These are phyloP conservation scores for Hypercompe scribonia DNA, from an alignment of 2,888 invertebrate species.

Conservation along the genomic window DNA sequence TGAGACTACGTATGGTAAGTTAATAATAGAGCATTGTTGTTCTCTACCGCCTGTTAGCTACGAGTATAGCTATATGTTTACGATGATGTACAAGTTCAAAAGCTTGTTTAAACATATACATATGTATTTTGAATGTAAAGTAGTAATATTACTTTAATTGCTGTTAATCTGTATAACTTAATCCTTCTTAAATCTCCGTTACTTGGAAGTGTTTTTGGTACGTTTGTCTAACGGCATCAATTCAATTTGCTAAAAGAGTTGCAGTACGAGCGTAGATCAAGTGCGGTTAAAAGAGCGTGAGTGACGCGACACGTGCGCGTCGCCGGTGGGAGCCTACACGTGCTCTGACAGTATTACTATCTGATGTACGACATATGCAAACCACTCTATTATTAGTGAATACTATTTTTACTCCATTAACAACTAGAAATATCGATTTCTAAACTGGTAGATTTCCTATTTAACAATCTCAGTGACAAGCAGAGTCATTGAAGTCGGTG, in stretches of 20 bases:
- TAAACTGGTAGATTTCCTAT: background rate
- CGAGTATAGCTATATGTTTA: background rate
- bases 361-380: background rate
- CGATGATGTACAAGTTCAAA: background rate
- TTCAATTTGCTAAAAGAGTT: background rate
- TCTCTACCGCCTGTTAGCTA: background rate
- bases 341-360: background rate
- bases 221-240: background rate
- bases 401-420: background rate
- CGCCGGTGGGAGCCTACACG: background rate
- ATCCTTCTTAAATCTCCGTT: background rate
- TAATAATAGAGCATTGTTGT: conserved; percentile 3
- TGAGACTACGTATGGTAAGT: background rate
- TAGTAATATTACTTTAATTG: background rate
- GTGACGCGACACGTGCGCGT: background rate
- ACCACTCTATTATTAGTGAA: background rate
- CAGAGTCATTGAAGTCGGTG: background rate
- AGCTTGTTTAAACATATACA: background rate
- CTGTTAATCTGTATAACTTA: too few species aligned
- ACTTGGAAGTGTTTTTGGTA: background rate
- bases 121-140: background rate
- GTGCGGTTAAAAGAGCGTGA: background rate
- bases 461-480: background rate
- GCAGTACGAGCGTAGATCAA: background rate
- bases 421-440: background rate